Evolutionary conservation across 2,888 invertebrate genomes (phyloP).

Genomic region (Torymus tubicola): DNA sequence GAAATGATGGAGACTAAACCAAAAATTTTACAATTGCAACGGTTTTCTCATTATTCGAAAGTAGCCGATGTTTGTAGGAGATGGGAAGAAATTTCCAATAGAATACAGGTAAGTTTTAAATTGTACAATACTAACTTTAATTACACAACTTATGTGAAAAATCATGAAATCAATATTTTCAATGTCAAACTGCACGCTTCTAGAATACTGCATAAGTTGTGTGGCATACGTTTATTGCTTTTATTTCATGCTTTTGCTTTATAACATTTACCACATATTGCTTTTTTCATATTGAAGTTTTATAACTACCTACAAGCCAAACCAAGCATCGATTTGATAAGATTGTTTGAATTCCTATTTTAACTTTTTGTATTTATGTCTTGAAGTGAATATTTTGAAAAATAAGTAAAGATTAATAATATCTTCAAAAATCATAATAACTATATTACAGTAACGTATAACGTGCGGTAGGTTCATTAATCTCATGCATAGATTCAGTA

Average conservation of each 20-base stretch:
- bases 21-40: slow-evolving; percentile 72
- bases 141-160: slow-evolving; percentile 43
- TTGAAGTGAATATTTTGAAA: slow-evolving; percentile 51
- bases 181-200: slow-evolving; percentile 29
- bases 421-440: no score
- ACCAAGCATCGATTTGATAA: slow-evolving; percentile 40
- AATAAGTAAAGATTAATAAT: slow-evolving; percentile 4
- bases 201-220: slow-evolving; percentile 43
- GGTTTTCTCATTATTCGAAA: slow-evolving; percentile 72
- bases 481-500: no score
- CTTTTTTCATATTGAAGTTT: slow-evolving; percentile 29
- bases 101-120: slow-evolving; percentile 69
- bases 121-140: slow-evolving; percentile 3
- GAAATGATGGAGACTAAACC: slow-evolving; percentile 74
- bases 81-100: slow-evolving; percentile 72
- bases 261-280: slow-evolving; percentile 48
- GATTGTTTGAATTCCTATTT: slow-evolving; percentile 15
- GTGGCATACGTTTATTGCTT: slow-evolving; percentile 41
- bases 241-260: slow-evolving; percentile 55
- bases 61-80: slow-evolving; percentile 73
- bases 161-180: slow-evolving; percentile 19
- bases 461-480: no score
- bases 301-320: slow-evolving; percentile 48
- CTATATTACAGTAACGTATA: background rate
- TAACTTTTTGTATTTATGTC: slow-evolving; percentile 14